Evolutionary conservation across 2,888 invertebrate genomes (phyloP).

Genomic region (Alsophila aescularia): DNA sequence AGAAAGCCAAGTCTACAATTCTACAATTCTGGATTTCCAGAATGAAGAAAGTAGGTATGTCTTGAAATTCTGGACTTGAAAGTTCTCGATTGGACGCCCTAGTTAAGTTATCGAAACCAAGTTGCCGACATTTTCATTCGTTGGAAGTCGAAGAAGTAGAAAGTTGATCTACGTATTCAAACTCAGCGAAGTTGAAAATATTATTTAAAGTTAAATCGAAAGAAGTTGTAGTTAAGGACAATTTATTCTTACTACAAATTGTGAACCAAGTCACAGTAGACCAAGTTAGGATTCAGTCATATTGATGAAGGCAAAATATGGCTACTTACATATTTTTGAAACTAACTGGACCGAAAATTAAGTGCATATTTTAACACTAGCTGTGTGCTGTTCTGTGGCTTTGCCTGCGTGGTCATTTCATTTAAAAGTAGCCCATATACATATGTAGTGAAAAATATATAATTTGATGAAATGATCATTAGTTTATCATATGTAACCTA

Average conservation of each 20-base stretch:
- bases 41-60: not conserved
- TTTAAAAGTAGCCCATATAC: too few relatives aligned
- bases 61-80: not conserved
- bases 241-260: not conserved
- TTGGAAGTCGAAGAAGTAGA: conserved; percentile 31
- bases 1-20: not conserved
- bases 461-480: too few relatives aligned
- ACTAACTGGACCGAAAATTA: too few relatives aligned
- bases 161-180: conserved; percentile 18
- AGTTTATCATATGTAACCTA: too few relatives aligned
- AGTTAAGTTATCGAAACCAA: conserved; percentile 47
- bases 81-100: not conserved
- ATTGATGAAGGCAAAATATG: too few relatives aligned
- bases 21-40: not conserved
- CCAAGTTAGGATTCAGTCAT: too few relatives aligned
- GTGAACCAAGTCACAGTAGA: not conserved
- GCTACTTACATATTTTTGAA: too few relatives aligned
- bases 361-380: too few relatives aligned
- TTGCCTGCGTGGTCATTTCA: too few relatives aligned
- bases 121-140: conserved; percentile 48
- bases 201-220: conserved; percentile 12
- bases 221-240: not conserved
- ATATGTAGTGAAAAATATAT: too few relatives aligned
- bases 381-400: too few relatives aligned
- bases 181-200: conserved; percentile 6